Base-by-base conservation (phyloP, 2,888 invertebrate genomes). In the Acanthopleura granulata region DNA sequence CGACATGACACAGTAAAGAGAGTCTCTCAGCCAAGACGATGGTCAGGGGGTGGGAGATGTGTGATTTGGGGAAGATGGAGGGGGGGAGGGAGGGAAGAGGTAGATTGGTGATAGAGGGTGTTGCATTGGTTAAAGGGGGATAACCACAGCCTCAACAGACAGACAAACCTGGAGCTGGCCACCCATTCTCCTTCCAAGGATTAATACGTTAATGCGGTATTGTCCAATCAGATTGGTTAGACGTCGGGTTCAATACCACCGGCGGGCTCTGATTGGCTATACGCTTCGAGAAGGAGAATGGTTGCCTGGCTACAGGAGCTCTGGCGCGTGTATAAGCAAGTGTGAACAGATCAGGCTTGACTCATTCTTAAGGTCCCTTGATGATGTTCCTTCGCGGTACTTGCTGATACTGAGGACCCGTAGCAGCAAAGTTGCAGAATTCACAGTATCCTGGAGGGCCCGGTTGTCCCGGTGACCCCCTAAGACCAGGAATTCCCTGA, bases 381-480 rank as follows among this genome's bases (percentile, higher is more conserved):
- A 83, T 81, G 79, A 77, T 82, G 80, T 83, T 84, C 78, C 82
- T 79, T 50, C 77, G 62, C 27, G 77, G 75, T 69, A 75, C 70
- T 70, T 76, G 79, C 73, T 81, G 80, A 49, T 82, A 80, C 66
- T 82, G 80, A 70, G 50, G 29, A 29, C 80, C 81, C 27, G 80
- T 75, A 25, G 80, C 77, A 18, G 82, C 83, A 77, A 82, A 85
- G 78, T 93, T 93, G 86, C 93, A 93, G 84, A 92, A 93, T 87
- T 93, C 93, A 84, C 93, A 93, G 87, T 92, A 93, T 62, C 91
- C 92, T 3, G 90, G 88, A 51, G 86, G 86, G 51, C 91, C 91
- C 12, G 89, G 87, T 72, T 84, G 87, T n/a, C 94, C 94, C 11
- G 93, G 92, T 78, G 92, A 89, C 79, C 94, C 94, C 0, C 93